These are phyloP conservation scores for Xanthorhoe spadicearia DNA, from an alignment of 2,888 invertebrate species.

Conservation along the genomic window DNA sequence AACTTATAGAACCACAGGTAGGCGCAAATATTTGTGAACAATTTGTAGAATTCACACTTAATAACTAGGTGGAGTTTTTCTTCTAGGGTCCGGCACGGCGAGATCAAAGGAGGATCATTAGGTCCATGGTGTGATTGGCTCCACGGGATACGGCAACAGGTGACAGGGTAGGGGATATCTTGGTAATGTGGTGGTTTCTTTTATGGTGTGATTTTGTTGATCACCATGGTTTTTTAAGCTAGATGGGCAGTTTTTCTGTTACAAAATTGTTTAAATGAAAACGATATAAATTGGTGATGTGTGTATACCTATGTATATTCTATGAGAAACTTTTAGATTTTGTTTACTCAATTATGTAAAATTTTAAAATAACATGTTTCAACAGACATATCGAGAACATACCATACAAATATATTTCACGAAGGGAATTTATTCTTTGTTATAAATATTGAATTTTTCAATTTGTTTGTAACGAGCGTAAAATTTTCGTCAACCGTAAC, in stretches of 20 bases:
- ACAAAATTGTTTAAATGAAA: background rate
- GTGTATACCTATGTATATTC: too few species aligned
- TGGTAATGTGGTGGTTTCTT: constrained; percentile 32
- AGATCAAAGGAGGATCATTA: constrained; percentile 74
- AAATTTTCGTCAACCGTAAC: constrained; percentile 58
- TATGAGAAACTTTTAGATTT: too few species aligned
- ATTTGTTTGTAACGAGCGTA: constrained; percentile 56
- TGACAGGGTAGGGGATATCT: constrained; percentile 54
- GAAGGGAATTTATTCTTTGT: constrained; percentile 46
- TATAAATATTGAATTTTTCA: constrained; percentile 64
- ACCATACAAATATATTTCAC: constrained; percentile 27
- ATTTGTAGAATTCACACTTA: constrained; percentile 84
- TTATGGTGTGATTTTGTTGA: constrained; percentile 37
- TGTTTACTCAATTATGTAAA: too few species aligned
- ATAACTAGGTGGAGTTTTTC: constrained; percentile 75
- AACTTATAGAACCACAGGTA: constrained; percentile 76
- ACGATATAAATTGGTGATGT: background rate
- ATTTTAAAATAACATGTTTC: constrained; percentile 25
- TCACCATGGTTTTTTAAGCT: constrained; percentile 13
- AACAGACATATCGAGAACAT: constrained; percentile 2
- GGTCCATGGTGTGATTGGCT: constrained; percentile 72
- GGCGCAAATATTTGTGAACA: constrained; percentile 84
- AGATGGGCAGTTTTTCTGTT: background rate
- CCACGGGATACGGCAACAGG: constrained; percentile 68
- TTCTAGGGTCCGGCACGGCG: constrained; percentile 59